Base-by-base conservation (phyloP, 1,140 invertebrate species). In the Pseudomyrmex dendroicus region DNA sequence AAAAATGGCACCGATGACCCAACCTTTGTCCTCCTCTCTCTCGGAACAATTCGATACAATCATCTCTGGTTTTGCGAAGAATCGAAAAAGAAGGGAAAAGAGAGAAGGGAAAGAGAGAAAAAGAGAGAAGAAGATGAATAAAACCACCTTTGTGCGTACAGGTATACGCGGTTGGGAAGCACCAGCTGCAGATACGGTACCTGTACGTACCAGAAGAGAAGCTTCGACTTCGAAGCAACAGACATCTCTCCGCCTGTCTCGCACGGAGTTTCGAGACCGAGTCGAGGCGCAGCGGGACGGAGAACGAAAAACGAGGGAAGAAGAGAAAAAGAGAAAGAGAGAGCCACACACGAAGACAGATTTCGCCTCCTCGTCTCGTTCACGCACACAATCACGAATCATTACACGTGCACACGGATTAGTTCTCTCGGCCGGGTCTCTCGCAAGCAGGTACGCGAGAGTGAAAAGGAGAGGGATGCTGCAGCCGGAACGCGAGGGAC, bases 381-480 rank as follows among this genome's bases (percentile, higher is more conserved):
- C 70, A 50, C 67, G 67, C 35, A 46, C 73, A 84, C 73, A 72
- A 17, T 54, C 64, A 57, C 50, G 63, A 67, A 73, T 64, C 62
- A 35, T 54, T 56, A 70, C 56, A 83, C 62, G 76, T 88, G 80
- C 80, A 80, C 72, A 68, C 74, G 64, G 88, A 89, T 87, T 87
- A 87, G 83, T 85, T 87, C 83, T 74, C 73, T 74, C 73, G 66
- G 64, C 35, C 67, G 82, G 70, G 77, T 85, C 76, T 35, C 35
- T 35, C 35, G 35, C 35, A 35, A 35, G 76, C 87, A 88, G 87
- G 87, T 88, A 88, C 72, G 83, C 86, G 76, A 67, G 82, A 87
- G 66, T 73, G 83, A 88, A 76, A 50, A 88, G 72, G 72, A 76
- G 72, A 77, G 78, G 74, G 86, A 82, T 84, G 85, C 82, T 84